A percentile compares a stretch with the other conserved stretches of the same genome.
phyloP scores from a whole-genome alignment of 2,113 vertebrate genomes.

The Nothoprocta pentlandii region DNA sequence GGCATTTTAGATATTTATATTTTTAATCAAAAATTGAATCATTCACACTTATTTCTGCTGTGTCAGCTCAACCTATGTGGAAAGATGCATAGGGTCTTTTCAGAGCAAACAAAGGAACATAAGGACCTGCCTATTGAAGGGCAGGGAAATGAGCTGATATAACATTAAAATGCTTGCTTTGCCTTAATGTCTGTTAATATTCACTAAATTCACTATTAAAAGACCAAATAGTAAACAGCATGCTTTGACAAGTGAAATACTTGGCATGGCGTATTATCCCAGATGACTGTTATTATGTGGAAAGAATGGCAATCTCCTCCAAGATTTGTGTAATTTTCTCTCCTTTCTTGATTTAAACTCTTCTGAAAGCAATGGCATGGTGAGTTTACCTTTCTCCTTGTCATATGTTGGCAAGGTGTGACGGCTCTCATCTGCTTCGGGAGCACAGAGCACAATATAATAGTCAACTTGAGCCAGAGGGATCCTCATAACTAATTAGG shows the following conservation, averaged over 20 bases:
- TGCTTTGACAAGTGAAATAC: constrained; percentile 72
- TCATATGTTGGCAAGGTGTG: constrained; percentile 67
- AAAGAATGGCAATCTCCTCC: constrained; percentile 68
- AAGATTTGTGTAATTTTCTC: constrained; percentile 75
- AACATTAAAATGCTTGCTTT: constrained; percentile 56
- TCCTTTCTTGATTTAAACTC: constrained; percentile 72
- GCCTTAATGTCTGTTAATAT: constrained; percentile 63
- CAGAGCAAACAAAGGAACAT: background rate
- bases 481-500: constrained; percentile 63
- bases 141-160: constrained; percentile 36
- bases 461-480: constrained; percentile 56
- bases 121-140: background rate
- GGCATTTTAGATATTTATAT: constrained; percentile 1
- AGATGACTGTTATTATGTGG: constrained; percentile 66
- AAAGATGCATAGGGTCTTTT: background rate
- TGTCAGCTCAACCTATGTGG: constrained; percentile 16
- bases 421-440: constrained; percentile 47
- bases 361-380: constrained; percentile 68
- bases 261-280: constrained; percentile 33
- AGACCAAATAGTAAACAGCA: constrained; percentile 69
- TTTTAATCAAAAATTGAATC: constrained; percentile 60
- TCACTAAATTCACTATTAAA: constrained; percentile 67
- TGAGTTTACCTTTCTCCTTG: constrained; percentile 72
- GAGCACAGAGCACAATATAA: constrained; percentile 50
- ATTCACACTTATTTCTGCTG: background rate